phyloP scores from a whole-genome alignment of 2,888 invertebrate species.

The Acronicta psi region DNA sequence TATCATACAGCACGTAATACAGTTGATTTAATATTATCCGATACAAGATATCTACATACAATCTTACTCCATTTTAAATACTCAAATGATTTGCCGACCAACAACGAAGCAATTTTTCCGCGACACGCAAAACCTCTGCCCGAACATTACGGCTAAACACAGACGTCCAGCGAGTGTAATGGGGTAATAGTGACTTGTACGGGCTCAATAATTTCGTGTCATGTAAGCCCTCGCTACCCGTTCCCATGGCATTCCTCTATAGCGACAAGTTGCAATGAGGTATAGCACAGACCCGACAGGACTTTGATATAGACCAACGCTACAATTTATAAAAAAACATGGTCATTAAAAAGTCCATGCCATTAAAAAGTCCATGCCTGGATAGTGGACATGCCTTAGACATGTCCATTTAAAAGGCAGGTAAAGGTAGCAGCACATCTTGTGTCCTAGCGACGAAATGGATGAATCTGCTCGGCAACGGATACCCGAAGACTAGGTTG shows the following conservation, averaged over 20 bases:
- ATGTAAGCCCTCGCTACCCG: slow-evolving; percentile 74
- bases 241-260: slow-evolving; percentile 83
- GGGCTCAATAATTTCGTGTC: slow-evolving; percentile 78
- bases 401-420: no score
- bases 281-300: slow-evolving; percentile 28
- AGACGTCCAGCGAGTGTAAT: slow-evolving; percentile 57
- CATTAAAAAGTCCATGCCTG: no score
- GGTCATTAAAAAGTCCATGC: no score
- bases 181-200: slow-evolving; percentile 73
- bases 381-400: no score
- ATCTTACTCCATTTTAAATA: slow-evolving; percentile 4
- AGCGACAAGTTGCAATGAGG: slow-evolving; percentile 26
- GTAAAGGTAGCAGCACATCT: no score
- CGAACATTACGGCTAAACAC: slow-evolving; percentile 54
- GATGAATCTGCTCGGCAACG: no score
- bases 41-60: no score
- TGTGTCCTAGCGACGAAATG: no score
- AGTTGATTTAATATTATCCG: no score
- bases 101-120: slow-evolving; percentile 26
- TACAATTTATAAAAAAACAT: background rate
- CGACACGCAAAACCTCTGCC: slow-evolving; percentile 47
- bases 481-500: no score
- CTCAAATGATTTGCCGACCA: slow-evolving; percentile 2
- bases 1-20: no score
- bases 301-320: background rate